These are phyloP conservation scores for Mesaphorura yosii DNA, from an alignment of 1,140 invertebrate species.

Conservation along the genomic window DNA sequence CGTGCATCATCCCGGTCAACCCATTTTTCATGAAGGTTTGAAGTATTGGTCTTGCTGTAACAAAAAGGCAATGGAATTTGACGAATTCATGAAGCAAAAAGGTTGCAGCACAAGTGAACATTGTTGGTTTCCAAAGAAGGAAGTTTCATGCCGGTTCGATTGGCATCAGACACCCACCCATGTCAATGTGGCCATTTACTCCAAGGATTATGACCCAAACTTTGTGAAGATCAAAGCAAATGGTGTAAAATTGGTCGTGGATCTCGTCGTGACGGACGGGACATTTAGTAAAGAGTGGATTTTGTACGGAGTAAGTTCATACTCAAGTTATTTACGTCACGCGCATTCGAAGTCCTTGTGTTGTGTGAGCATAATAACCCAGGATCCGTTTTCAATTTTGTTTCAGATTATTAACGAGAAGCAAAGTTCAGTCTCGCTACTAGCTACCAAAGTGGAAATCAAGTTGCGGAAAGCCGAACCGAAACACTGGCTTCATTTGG, in stretches of 20 bases:
- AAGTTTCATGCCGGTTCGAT: constrained; percentile 71
- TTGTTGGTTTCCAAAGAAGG: not conserved
- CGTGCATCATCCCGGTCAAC: constrained; percentile 70
- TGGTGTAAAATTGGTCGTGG: constrained; percentile 63
- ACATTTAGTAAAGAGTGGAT: constrained; percentile 42
- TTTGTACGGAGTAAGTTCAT: constrained; percentile 65
- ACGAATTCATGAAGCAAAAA: not conserved
- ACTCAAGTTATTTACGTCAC: not conserved
- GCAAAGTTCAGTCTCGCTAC: constrained; percentile 61
- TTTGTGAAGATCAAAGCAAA: constrained; percentile 66
- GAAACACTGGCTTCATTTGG: constrained; percentile 78
- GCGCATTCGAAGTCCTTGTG: too few relatives aligned
- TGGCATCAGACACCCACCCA: constrained; percentile 79
- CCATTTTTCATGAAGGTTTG: constrained; percentile 92
- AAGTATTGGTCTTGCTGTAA: constrained; percentile 96
- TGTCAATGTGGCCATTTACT: constrained; percentile 77
- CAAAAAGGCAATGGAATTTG: constrained; percentile 69
- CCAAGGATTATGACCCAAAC: constrained; percentile 74
- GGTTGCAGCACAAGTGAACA: constrained; percentile 1
- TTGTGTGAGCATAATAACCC: not conserved
- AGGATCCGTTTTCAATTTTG: not conserved
- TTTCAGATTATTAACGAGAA: constrained; percentile 55
- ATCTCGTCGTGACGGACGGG: constrained; percentile 62
- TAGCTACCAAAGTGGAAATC: constrained; percentile 90
- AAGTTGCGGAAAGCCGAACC: constrained; percentile 77